Evolutionary conservation across 2,113 vertebrate genomes (phyloP).

Genomic region (Collichthys lucidus): DNA sequence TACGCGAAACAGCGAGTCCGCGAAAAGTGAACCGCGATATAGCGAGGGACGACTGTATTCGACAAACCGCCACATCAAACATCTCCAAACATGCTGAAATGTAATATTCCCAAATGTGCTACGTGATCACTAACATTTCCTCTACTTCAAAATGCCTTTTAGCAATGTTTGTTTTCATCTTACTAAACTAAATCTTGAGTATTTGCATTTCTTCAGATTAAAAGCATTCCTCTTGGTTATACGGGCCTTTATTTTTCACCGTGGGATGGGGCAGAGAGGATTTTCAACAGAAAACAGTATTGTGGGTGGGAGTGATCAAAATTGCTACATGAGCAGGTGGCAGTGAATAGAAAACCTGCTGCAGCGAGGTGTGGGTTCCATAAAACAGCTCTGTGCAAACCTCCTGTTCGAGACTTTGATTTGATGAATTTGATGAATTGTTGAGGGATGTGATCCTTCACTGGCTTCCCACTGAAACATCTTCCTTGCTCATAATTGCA

Average conservation of each 20-base stretch:
- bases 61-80: too few relatives aligned
- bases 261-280: constrained; percentile 1
- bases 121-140: not conserved
- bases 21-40: too few relatives aligned
- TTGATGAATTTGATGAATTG: not conserved
- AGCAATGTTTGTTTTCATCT: not conserved
- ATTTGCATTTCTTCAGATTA: constrained; percentile 5
- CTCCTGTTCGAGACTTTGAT: not conserved
- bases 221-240: not conserved
- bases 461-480: not conserved
- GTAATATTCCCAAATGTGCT: not conserved
- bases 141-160: not conserved
- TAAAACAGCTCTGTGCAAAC: not conserved
- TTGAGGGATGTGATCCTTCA: not conserved
- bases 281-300: constrained; percentile 3
- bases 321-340: not conserved
- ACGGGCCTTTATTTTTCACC: constrained; percentile 2
- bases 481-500: not conserved
- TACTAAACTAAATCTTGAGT: not conserved
- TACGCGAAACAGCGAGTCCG: too few relatives aligned
- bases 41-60: too few relatives aligned
- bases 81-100: not conserved
- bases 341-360: not conserved
- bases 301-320: constrained; percentile 2
- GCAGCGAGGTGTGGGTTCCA: not conserved